These are phyloP conservation scores for Eretmocerus hayati DNA, from an alignment of 2,888 invertebrate genomes.

Conservation along the genomic window DNA sequence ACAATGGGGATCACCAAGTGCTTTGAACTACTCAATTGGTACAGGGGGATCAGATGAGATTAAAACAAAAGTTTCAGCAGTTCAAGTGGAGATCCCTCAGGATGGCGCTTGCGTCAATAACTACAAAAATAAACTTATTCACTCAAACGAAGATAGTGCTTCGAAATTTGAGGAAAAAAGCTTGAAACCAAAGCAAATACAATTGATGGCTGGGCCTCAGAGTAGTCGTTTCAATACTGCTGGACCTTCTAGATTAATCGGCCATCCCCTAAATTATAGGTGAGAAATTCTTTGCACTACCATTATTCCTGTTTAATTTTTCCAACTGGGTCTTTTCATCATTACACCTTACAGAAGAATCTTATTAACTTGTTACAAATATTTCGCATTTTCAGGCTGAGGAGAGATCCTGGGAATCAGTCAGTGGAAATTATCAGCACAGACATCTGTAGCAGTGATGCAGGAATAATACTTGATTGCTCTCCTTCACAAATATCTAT, in stretches of 20 bases:
- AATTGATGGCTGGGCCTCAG: conserved; percentile 27
- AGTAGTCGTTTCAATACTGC: conserved; percentile 33
- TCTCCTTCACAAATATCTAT: conserved; percentile 21
- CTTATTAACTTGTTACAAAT: too few species aligned
- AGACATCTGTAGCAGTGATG: background rate
- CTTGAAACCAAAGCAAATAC: conserved; percentile 16
- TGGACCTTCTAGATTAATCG: conserved; percentile 40
- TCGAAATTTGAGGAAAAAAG: conserved; percentile 12
- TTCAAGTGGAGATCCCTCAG: conserved; percentile 8
- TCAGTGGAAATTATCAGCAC: background rate
- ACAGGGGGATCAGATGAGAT: conserved; percentile 29
- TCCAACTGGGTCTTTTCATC: too few species aligned
- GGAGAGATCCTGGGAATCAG: background rate
- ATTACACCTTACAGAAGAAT: too few species aligned
- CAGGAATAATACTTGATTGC: background rate
- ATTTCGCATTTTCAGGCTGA: too few species aligned
- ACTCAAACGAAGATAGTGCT: conserved; percentile 17
- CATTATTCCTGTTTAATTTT: too few species aligned
- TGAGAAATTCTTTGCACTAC: conserved; percentile 23
- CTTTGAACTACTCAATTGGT: conserved; percentile 31
- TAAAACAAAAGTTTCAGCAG: conserved; percentile 23
- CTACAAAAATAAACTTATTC: conserved; percentile 27
- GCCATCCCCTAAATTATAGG: conserved; percentile 38
- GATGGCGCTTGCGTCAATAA: conserved; percentile 25
- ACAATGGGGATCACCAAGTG: conserved; percentile 27